Evolutionary conservation across 1,140 invertebrate genomes (phyloP).

Genomic region (Drosophila novamexicana): DNA sequence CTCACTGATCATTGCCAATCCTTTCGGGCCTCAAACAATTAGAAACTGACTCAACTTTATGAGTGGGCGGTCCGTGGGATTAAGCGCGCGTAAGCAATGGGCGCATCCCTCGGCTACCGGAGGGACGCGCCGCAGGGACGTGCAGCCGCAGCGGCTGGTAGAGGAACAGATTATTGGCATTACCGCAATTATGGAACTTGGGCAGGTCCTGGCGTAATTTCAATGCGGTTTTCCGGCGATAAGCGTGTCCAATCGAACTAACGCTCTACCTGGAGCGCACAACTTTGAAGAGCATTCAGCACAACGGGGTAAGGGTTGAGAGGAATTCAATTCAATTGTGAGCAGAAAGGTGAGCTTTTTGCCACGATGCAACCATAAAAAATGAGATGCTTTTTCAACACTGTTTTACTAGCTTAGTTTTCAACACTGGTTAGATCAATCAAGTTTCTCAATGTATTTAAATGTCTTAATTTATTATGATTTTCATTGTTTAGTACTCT

Average conservation of each 20-base stretch:
- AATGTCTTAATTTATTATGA: too few species aligned
- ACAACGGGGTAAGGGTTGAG: too few species aligned
- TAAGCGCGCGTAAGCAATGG: conserved; percentile 45
- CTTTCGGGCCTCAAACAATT: conserved; percentile 56
- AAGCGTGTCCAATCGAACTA: conserved; percentile 62
- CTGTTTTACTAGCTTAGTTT: too few species aligned
- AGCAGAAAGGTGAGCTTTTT: too few species aligned
- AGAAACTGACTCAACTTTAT: conserved; percentile 64
- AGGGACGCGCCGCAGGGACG: background rate
- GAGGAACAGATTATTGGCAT: conserved; percentile 77
- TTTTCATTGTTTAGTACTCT: too few species aligned
- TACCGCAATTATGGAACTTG: conserved; percentile 79
- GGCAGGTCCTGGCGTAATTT: conserved; percentile 79
- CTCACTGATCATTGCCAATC: conserved; percentile 44
- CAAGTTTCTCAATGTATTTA: too few species aligned
- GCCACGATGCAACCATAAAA: background rate
- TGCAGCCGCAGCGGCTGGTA: conserved; percentile 7
- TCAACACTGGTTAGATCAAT: too few species aligned
- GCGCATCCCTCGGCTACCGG: conserved; percentile 32
- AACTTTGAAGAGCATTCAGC: background rate
- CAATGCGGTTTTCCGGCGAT: conserved; percentile 75
- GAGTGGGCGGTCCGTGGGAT: conserved; percentile 53
- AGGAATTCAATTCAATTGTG: too few species aligned
- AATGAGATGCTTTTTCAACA: too few species aligned
- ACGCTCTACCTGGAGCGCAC: conserved; percentile 37